These are phyloP conservation scores for Synergus laeviventris DNA, from an alignment of 2,888 invertebrate genomes.

Conservation along the genomic window DNA sequence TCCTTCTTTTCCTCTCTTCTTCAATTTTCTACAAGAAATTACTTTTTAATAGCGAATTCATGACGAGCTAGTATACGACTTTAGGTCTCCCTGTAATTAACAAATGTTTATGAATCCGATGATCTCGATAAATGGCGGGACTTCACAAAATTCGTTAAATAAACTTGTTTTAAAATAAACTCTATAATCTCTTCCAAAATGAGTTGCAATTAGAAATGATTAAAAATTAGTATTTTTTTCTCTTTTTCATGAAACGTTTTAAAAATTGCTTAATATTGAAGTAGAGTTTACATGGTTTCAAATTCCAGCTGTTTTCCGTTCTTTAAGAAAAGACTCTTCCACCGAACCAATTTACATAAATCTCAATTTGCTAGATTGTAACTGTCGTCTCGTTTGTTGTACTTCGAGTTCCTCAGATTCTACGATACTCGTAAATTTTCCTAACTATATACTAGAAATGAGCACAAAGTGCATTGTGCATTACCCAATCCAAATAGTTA, in stretches of 20 bases:
- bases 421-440: constrained; percentile 46
- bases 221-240: no score
- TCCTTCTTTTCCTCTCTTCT: constrained; percentile 9
- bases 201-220: no score
- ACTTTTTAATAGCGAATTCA: background rate
- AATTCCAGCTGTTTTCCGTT: background rate
- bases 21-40: constrained; percentile 20
- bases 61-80: background rate
- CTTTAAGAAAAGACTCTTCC: background rate
- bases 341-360: constrained; percentile 20
- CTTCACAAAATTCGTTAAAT: no score
- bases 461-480: constrained; percentile 48
- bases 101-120: background rate
- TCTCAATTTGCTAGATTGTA: constrained; percentile 35
- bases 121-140: background rate
- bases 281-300: background rate
- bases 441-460: constrained; percentile 47
- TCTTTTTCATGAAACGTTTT: no score
- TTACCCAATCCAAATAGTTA: constrained; percentile 50
- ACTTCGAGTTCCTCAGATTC: constrained; percentile 44
- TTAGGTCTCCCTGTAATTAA: background rate
- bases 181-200: no score
- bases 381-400: background rate
- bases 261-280: no score
- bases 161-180: no score